Percentiles rank a stretch among this genome's conserved stretches.
These are phyloP conservation scores for Liposcelis brunnea DNA, from an alignment of 2,888 invertebrate species.

Conservation along the genomic window DNA sequence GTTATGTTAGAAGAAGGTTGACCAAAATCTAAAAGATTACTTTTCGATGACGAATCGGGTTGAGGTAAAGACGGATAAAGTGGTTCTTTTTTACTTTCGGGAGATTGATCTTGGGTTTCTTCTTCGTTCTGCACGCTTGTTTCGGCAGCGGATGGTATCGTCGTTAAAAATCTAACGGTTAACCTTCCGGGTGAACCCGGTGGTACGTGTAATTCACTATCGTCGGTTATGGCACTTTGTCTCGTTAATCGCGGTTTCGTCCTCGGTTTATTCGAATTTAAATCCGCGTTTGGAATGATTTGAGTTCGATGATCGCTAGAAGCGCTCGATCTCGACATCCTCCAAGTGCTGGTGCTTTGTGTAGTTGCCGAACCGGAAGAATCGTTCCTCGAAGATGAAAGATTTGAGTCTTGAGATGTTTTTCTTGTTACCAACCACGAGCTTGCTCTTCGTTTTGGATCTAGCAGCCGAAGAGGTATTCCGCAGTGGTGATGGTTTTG, in stretches of 20 bases:
- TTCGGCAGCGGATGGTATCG: slow-evolving; percentile 57
- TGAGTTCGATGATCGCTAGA: slow-evolving; percentile 34
- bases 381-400: slow-evolving; percentile 79
- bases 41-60: too few species aligned
- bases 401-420: slow-evolving; percentile 80
- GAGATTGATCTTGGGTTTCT: slow-evolving; percentile 11
- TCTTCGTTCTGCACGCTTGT: slow-evolving; percentile 47
- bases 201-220: slow-evolving; percentile 34
- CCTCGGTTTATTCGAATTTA: slow-evolving; percentile 17
- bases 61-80: too few species aligned
- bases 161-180: slow-evolving; percentile 43
- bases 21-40: too few species aligned
- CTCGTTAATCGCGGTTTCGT: slow-evolving; percentile 59
- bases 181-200: slow-evolving; percentile 36
- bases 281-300: slow-evolving; percentile 9
- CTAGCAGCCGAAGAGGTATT: slow-evolving; percentile 53
- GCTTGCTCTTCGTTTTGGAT: slow-evolving; percentile 62
- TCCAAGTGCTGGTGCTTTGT: slow-evolving; percentile 78
- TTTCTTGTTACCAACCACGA: slow-evolving; percentile 84
- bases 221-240: slow-evolving; percentile 63
- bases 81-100: slow-evolving; percentile 5
- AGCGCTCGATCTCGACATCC: slow-evolving; percentile 70
- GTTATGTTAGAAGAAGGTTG: too few species aligned
- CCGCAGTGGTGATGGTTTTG: slow-evolving; percentile 55
- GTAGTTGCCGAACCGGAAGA: slow-evolving; percentile 79